Conservation (phyloP, 2,888 invertebrate species). For the Macaria liturata region DNA sequence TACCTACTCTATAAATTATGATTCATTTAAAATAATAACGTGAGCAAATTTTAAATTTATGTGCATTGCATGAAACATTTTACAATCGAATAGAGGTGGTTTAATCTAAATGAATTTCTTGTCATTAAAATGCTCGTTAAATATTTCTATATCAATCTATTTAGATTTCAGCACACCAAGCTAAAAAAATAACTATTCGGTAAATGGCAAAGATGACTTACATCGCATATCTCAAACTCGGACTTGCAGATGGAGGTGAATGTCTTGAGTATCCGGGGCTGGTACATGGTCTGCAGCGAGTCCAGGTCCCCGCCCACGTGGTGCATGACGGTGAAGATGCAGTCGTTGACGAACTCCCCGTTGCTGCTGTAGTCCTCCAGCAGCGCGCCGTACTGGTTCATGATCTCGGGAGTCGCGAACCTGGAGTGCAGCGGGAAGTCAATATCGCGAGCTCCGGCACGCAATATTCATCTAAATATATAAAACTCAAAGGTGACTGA, state of each 20-base stretch:
- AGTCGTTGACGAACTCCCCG: constrained; percentile 90
- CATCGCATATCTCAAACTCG: constrained; percentile 88
- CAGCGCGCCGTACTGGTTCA: constrained; percentile 89
- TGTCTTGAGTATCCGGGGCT: constrained; percentile 89
- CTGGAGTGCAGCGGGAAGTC: constrained; percentile 56
- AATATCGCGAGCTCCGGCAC: neutral
- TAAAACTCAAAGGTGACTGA: no score
- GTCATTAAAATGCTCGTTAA: no score
- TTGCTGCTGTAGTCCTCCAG: constrained; percentile 88
- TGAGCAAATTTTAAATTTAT: no score
- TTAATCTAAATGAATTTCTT: no score
- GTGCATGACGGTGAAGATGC: constrained; percentile 93
- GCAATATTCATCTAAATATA: no score
- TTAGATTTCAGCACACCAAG: no score
- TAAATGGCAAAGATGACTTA: constrained; percentile 62
- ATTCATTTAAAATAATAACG: no score
- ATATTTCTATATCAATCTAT: no score
- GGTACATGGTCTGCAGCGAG: constrained; percentile 87
- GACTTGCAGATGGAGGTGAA: constrained; percentile 90
- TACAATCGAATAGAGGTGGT: no score
- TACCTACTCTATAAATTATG: no score
- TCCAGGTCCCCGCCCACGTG: constrained; percentile 90
- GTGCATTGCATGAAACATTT: no score
- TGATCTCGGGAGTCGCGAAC: constrained; percentile 89
- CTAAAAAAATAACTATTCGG: no score